These are phyloP conservation scores for Scolopax bukidnonensis DNA, from an alignment of 2,797 vertebrate species.

Conservation along the genomic window DNA sequence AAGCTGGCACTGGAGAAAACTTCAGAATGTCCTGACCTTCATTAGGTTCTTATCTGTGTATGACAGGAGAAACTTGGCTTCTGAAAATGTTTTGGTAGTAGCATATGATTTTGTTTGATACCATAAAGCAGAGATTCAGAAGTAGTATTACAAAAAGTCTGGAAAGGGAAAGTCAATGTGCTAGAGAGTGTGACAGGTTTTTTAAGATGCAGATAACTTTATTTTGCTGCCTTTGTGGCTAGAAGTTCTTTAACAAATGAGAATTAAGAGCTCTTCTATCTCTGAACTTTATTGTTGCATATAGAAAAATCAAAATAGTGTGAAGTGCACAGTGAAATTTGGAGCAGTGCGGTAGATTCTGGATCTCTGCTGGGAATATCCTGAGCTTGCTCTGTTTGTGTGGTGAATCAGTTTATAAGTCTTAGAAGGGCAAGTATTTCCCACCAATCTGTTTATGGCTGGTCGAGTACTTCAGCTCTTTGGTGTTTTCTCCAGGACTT, in stretches of 20 bases:
- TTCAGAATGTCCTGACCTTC: not conserved
- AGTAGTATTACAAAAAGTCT: not conserved
- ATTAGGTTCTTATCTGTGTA: not conserved
- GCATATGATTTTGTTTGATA: not conserved
- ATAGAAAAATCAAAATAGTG: not conserved
- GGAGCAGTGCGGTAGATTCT: not conserved
- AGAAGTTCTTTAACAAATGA: not conserved
- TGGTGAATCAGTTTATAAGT: not conserved
- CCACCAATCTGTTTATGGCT: not conserved
- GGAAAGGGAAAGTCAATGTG: not conserved
- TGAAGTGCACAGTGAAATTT: not conserved
- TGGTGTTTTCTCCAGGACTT: not conserved
- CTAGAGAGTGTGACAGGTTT: not conserved
- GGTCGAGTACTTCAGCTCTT: not conserved
- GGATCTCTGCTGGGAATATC: not conserved
- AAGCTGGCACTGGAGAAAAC: not conserved
- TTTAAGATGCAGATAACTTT: not conserved
- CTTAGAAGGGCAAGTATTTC: not conserved
- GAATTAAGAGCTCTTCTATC: not conserved
- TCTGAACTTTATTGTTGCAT: not conserved
- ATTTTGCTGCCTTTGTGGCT: not conserved
- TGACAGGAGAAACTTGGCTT: not conserved
- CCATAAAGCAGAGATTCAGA: not conserved
- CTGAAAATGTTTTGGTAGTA: not conserved
- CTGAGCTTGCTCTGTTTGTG: not conserved